Conservation (phyloP, 2,888 invertebrate genomes). For the Macrophya alboannulata region DNA sequence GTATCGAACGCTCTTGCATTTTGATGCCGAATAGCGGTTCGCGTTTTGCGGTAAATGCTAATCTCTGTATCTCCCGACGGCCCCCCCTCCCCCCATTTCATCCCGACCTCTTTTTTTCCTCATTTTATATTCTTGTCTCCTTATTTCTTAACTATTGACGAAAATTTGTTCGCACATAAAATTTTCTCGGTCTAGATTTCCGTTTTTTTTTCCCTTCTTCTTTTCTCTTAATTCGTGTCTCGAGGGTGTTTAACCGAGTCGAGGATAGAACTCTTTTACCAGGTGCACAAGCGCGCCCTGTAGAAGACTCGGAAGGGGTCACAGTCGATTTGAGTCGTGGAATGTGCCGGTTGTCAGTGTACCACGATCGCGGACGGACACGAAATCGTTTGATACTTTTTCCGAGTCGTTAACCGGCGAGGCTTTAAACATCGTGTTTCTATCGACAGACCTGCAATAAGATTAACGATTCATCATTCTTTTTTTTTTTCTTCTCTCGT, state of each 20-base stretch:
- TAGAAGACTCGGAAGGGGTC: slow-evolving; percentile 36
- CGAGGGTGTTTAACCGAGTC: not conserved
- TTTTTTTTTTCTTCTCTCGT: not conserved
- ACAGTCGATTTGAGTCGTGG: slow-evolving; percentile 57
- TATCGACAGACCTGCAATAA: not conserved
- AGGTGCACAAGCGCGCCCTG: slow-evolving; percentile 36
- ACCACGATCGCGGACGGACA: slow-evolving; percentile 41
- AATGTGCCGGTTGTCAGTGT: slow-evolving; percentile 44
- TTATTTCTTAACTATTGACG: not conserved
- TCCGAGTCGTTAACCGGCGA: slow-evolving; percentile 7
- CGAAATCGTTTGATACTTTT: slow-evolving; percentile 33
- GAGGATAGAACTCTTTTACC: not conserved
- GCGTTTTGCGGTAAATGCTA: slow-evolving; percentile 44
- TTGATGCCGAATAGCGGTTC: slow-evolving; percentile 52
- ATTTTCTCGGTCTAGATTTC: not conserved
- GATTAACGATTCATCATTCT: not conserved
- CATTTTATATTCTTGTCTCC: no score
- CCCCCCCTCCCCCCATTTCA: not conserved
- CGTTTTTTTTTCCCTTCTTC: not conserved
- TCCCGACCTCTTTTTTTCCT: not conserved
- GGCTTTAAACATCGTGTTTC: not conserved
- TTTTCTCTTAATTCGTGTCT: not conserved
- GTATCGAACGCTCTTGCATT: slow-evolving; percentile 44
- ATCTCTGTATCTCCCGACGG: not conserved
- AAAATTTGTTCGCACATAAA: not conserved